Base-by-base conservation (phyloP, 2,797 vertebrate species). In the Ispidina lecontei region DNA sequence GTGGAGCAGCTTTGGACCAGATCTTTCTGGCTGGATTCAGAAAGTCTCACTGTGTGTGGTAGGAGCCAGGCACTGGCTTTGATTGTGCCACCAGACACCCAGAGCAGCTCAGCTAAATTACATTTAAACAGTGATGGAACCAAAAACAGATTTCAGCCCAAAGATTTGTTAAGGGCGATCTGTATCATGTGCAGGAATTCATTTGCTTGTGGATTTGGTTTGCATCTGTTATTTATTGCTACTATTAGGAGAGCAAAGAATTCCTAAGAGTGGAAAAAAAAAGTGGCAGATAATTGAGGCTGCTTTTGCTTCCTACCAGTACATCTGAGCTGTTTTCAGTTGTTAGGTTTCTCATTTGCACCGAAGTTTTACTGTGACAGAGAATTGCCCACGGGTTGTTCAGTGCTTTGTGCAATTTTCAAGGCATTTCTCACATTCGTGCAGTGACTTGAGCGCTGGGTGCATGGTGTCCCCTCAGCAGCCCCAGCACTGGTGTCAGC, bases 331-430 rank as follows among this genome's bases (percentile, higher is more conserved):
- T 94, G 91, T 77, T 96, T 89, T 90, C 86, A 83, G 68, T 88
- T 93, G 91, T 91, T 95, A 80, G 68, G 69, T 93, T 96, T 95
- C 93, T 89, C 78, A 67, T 94, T 94, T 90, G 89, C 84, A 62
- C 83, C 6, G 4, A 90, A 86, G 89, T 92, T 96, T 72, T 75
- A 39, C 88, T 84, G 72, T 93, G 92, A 95, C 91, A 93, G 93
- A 63, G 82, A 86, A 86, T 91, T 96, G 93, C 95, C 94, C 88
- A 73, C 33, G 72, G 96, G 93, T 72, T 89, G 41, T 86, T 94
- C 76, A 65, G 90, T 68, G 75, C 78, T 96, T 74, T 91, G 73
- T 85, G 89, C 75, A 28, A 37, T 91, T 95, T 96, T 71, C 86
- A 68, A 64, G 89, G 82, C 65, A 1, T 93, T 96, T 95, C 89